These are phyloP conservation scores for Drosophila bunnanda DNA, from an alignment of 2,888 invertebrate genomes.

Conservation along the genomic window DNA sequence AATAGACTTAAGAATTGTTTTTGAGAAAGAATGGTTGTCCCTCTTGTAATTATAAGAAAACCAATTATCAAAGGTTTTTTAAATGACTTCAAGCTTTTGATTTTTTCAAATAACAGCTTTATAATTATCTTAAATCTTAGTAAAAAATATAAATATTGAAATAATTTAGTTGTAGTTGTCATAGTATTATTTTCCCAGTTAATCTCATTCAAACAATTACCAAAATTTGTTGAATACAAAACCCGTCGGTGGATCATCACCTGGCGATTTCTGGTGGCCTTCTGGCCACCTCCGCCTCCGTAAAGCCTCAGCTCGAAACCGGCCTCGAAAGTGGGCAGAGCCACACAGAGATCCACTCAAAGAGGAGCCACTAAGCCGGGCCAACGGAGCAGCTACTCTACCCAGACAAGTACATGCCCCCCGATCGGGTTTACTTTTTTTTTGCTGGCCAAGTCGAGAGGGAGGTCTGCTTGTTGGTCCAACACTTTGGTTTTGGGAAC, in stretches of 20 bases:
- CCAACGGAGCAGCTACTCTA: conserved; percentile 26
- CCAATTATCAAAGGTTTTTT: neutral
- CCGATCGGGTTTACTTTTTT: conserved; percentile 19
- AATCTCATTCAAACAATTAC: neutral
- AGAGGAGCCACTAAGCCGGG: conserved; percentile 27
- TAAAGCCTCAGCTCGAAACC: conserved; percentile 34
- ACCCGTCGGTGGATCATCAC: conserved; percentile 57
- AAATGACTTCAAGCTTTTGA: neutral
- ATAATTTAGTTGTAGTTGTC: no score
- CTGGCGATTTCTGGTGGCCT: conserved; percentile 19
- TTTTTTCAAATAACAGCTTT: neutral
- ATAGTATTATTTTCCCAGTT: no score
- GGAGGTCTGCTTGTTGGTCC: conserved; percentile 62
- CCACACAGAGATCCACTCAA: conserved; percentile 72
- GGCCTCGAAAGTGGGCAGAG: conserved; percentile 72
- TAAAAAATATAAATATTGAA: no score
- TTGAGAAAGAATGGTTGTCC: neutral
- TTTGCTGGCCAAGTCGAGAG: conserved; percentile 11
- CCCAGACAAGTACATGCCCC: conserved; percentile 34
- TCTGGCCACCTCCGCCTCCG: conserved; percentile 32
- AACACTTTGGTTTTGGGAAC: conserved; percentile 76
- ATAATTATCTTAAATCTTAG: neutral
- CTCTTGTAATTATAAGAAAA: neutral
- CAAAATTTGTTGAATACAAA: conserved; percentile 1
- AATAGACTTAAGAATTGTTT: neutral